phyloP scores from a whole-genome alignment of 2,888 invertebrate genomes.

The Lepidonotus clava region DNA sequence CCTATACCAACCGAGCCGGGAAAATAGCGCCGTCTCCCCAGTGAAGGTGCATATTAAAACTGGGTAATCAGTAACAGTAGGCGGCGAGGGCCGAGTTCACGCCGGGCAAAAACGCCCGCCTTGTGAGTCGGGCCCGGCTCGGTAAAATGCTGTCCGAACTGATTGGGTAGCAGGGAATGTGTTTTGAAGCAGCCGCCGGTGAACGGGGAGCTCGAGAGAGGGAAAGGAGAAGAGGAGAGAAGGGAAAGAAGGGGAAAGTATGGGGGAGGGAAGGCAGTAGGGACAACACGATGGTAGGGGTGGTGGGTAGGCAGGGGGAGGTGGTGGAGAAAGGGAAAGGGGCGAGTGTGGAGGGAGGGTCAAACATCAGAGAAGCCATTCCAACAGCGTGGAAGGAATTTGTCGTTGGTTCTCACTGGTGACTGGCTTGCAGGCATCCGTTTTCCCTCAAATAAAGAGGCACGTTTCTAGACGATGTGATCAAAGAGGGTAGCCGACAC shows the following conservation, averaged over 20 bases:
- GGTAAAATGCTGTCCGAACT: no score
- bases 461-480: slow-evolving; percentile 10
- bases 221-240: neutral
- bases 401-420: neutral
- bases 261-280: neutral
- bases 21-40: no score
- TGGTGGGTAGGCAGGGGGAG: neutral
- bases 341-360: neutral
- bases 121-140: no score
- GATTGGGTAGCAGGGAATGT: neutral
- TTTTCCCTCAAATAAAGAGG: slow-evolving; percentile 1
- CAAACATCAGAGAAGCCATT: slow-evolving; percentile 15
- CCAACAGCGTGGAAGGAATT: slow-evolving; percentile 9
- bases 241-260: neutral
- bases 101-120: no score
- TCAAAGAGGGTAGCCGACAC: neutral
- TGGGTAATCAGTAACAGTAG: no score
- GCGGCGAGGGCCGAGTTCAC: no score
- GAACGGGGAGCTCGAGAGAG: neutral
- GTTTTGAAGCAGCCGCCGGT: neutral
- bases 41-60: no score
- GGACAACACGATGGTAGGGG: no score
- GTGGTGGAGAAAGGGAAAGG: neutral
- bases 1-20: no score
- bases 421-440: slow-evolving; percentile 27